Base-by-base conservation (phyloP, 2,797 vertebrate species). In the Epinephelus coioides region DNA sequence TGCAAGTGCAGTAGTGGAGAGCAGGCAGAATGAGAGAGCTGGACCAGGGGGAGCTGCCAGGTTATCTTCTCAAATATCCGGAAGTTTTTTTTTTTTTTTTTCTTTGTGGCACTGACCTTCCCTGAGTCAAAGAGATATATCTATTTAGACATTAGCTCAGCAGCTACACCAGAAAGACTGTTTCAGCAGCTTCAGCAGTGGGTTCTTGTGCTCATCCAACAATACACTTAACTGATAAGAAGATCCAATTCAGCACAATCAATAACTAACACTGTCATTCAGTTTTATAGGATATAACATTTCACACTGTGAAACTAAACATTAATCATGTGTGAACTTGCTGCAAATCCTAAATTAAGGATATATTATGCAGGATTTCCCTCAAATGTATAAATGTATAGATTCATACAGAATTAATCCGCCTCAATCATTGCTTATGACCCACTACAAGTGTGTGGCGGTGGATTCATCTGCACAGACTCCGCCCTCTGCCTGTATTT, bases 41-140 rank as follows among this genome's bases (percentile, higher is more conserved):
- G 66, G 75, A 61, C 84, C 82, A 79, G 65, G 62, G 84, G 87
- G 86, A 90, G 88, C 83, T 93, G 93, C 88, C 90, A 90, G 90
- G 94, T 95, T 95, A 95, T 96, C 93, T 92, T 95, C 95, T 95
- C 95, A 94, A 91, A 94, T 96, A 91, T 95, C 95, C 92, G 93
- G 94, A 95, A 93, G 92, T 88, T 40, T 84, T 46, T 74, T 80
- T 46, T 74, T 80, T 82, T 6, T 34, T 83, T 83, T 83, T 83
- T 86, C 64, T 84, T 75, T 86, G 87, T 90, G 83, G 83, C 82
- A 64, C 91, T 95, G 94, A 96, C 94, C 95, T 95, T 95, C 89
- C 86, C 84, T 14, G 55, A 90, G 89, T 92, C 78, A 88, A 89
- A 91, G 72, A 87, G 82, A 89, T 81, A 79, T 76, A 87, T 92